phyloP scores from a whole-genome alignment of 2,113 vertebrate genomes.

The Picathartes gymnocephalus region DNA sequence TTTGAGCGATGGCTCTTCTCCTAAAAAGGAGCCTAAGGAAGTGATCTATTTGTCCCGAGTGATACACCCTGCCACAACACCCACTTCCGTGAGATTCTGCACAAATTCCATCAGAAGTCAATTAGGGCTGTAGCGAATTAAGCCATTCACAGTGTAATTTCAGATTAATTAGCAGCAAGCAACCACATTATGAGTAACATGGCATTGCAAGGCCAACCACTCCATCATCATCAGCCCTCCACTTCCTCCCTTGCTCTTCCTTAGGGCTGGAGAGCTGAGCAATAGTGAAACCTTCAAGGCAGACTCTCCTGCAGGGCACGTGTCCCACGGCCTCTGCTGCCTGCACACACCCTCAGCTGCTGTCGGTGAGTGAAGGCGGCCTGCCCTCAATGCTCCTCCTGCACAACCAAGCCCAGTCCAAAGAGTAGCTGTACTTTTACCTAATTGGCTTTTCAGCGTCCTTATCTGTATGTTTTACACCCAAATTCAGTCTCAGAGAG shows the following conservation, averaged over 20 bases:
- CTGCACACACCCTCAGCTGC: rapidly evolving
- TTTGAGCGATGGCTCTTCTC: neutral
- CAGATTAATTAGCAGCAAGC: neutral
- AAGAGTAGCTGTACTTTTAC: neutral
- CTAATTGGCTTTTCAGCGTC: rapidly evolving
- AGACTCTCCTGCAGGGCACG: rapidly evolving
- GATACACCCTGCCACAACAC: neutral
- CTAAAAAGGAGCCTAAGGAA: neutral
- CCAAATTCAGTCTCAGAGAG: neutral
- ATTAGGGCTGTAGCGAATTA: neutral
- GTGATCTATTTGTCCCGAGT: neutral
- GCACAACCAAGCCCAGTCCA: neutral
- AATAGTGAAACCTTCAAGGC: neutral
- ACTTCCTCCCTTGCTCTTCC: neutral
- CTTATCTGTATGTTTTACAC: neutral
- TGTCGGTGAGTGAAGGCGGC: neutral
- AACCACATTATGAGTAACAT: neutral
- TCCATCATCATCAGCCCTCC: neutral
- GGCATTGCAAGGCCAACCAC: rapidly evolving
- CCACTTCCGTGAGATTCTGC: neutral
- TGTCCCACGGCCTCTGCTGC: neutral
- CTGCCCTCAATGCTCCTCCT: neutral
- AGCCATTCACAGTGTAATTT: neutral
- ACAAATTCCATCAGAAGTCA: neutral
- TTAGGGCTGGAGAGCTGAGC: neutral